phyloP scores from a whole-genome alignment of 2,888 invertebrate species.

The Anodontia alba region DNA sequence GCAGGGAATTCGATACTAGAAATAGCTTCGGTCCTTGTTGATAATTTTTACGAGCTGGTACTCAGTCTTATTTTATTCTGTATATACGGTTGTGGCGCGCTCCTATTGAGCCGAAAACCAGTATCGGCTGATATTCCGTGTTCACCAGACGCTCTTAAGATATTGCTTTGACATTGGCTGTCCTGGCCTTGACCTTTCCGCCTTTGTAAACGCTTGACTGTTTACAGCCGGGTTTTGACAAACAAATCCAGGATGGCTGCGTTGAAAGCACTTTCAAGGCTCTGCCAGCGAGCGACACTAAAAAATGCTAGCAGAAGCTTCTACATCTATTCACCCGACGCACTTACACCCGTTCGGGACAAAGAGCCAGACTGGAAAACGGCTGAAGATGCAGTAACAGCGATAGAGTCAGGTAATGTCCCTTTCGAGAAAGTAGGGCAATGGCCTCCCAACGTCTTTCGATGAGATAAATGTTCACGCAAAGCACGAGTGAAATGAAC shows the following conservation, averaged over 20 bases:
- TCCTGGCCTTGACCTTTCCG: constrained; percentile 43
- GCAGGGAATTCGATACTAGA: too few relatives aligned
- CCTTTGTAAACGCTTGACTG: constrained; percentile 7
- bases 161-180: background rate
- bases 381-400: constrained; percentile 92
- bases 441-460: background rate
- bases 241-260: constrained; percentile 10
- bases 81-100: too few relatives aligned
- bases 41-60: background rate
- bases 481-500: too few relatives aligned
- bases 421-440: background rate
- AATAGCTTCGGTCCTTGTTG: too few relatives aligned
- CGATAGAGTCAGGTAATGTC: constrained; percentile 93
- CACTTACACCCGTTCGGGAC: constrained; percentile 90
- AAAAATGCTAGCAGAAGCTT: constrained; percentile 83
- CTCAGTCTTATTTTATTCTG: background rate
- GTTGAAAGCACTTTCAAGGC: constrained; percentile 26
- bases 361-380: constrained; percentile 89
- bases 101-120: constrained; percentile 19
- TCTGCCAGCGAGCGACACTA: constrained; percentile 37
- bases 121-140: background rate
- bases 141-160: constrained; percentile 33
- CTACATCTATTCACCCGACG: constrained; percentile 92
- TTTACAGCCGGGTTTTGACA: constrained; percentile 1
- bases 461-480: too few relatives aligned